These are phyloP conservation scores for Lanistes nyassanus DNA, from an alignment of 1,140 invertebrate species.

Conservation along the genomic window DNA sequence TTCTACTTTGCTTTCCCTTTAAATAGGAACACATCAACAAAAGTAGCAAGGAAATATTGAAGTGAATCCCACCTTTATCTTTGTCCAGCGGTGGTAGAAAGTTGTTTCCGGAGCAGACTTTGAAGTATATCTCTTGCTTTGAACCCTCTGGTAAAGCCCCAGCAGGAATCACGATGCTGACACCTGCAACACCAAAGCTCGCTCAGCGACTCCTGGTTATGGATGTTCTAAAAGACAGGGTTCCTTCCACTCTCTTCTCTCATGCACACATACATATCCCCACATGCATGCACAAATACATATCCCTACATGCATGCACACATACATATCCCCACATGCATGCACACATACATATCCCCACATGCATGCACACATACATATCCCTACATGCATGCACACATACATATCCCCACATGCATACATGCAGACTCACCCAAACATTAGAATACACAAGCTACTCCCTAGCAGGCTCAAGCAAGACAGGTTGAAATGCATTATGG, in stretches of 20 bases:
- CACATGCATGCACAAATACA: neutral
- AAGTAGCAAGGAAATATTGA: neutral
- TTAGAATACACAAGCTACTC: too few species aligned
- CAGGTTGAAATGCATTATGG: too few species aligned
- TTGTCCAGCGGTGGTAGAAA: conserved; percentile 84
- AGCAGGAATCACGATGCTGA: conserved; percentile 86
- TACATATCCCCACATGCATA: neutral
- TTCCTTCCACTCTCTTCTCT: neutral
- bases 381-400: neutral
- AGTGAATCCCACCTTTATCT: conserved; percentile 79
- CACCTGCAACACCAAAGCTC: conserved; percentile 70
- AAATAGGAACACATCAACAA: conserved; percentile 14
- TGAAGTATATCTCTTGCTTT: conserved; percentile 94
- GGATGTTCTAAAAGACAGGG: neutral
- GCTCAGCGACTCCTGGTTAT: neutral
- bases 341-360: too few species aligned
- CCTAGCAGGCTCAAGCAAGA: too few species aligned
- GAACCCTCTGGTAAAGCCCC: conserved; percentile 84
- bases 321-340: too few species aligned
- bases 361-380: neutral
- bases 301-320: neutral
- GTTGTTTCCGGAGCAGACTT: conserved; percentile 77
- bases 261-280: neutral
- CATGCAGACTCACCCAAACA: neutral
- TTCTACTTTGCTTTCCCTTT: too few species aligned